Percentiles rank a stretch among this genome's conserved stretches.
These are phyloP conservation scores for Amphipyra tragopoginis DNA, from an alignment of 2,888 invertebrate genomes.

Conservation along the genomic window DNA sequence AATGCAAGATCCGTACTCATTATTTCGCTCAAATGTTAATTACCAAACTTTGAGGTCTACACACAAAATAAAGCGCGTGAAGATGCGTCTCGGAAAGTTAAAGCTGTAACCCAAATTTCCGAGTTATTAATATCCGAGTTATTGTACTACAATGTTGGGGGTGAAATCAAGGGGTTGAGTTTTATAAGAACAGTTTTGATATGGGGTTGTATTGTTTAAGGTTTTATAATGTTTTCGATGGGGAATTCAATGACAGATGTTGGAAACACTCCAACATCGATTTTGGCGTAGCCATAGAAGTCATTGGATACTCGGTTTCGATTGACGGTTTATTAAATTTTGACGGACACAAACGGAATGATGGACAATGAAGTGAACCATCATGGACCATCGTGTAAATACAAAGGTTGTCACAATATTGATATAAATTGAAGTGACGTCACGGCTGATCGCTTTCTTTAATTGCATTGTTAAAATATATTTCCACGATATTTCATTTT, in stretches of 20 bases:
- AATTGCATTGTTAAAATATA: conserved; percentile 14
- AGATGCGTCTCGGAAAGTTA: conserved; percentile 32
- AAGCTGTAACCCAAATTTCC: conserved; percentile 37
- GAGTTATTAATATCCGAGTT: conserved; percentile 32
- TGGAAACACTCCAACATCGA: conserved; percentile 15
- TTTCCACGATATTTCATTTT: conserved; percentile 30
- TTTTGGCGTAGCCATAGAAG: background rate
- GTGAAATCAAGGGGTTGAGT: conserved; percentile 37
- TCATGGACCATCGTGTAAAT: background rate
- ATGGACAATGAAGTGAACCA: too few relatives aligned
- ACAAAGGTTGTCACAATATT: conserved; percentile 15
- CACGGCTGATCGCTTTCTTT: conserved; percentile 2
- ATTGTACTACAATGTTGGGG: conserved; percentile 15
- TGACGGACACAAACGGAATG: too few relatives aligned
- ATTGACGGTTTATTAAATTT: too few relatives aligned
- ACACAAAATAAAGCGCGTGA: conserved; percentile 29
- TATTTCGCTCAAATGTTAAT: conserved; percentile 47
- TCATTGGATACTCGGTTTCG: too few relatives aligned
- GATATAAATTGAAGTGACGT: conserved; percentile 4
- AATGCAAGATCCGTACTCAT: conserved; percentile 36
- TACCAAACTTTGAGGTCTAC: conserved; percentile 48
- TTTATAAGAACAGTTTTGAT: conserved; percentile 14
- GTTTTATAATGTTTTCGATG: conserved; percentile 19
- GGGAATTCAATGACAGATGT: conserved; percentile 30
- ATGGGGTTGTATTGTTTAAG: conserved; percentile 31